These are phyloP conservation scores for Norana najaformis DNA, from an alignment of 2,888 invertebrate genomes.

Conservation along the genomic window DNA sequence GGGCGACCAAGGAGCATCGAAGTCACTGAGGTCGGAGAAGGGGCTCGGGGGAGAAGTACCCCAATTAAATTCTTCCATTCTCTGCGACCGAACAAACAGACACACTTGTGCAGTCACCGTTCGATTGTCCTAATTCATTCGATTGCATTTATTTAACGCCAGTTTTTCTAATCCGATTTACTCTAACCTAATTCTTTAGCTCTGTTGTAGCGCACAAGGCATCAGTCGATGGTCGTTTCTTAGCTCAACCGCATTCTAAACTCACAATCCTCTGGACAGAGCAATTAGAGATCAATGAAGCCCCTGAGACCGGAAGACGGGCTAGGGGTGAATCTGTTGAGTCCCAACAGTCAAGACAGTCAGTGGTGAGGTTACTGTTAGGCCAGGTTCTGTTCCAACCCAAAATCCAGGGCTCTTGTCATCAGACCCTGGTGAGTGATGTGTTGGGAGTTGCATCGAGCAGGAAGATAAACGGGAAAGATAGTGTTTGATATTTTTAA, in stretches of 20 bases:
- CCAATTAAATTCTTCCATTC: constrained; percentile 5
- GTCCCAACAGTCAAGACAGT: not conserved
- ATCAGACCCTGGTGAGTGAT: too few species aligned
- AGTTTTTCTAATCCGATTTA: not conserved
- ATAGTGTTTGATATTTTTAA: not conserved
- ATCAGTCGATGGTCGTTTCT: not conserved
- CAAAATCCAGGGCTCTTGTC: too few species aligned
- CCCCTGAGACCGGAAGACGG: not conserved
- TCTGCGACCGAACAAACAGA: not conserved
- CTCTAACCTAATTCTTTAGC: not conserved
- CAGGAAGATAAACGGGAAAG: not conserved
- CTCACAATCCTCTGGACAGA: not conserved
- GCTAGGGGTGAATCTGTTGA: not conserved
- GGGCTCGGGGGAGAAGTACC: not conserved
- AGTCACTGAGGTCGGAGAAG: constrained; percentile 24
- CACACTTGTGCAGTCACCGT: not conserved
- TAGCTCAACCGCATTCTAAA: not conserved
- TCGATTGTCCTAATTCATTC: not conserved
- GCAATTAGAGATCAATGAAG: not conserved
- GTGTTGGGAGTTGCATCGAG: too few species aligned
- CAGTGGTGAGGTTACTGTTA: not conserved
- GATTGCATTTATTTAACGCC: not conserved
- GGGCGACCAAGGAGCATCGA: not conserved
- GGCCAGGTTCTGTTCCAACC: too few species aligned
- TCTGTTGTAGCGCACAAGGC: not conserved